Percentiles rank a stretch among this genome's conserved stretches.
Conservation (phyloP, 2,797 vertebrate species). For the Sarcophilus harrisii region DNA sequence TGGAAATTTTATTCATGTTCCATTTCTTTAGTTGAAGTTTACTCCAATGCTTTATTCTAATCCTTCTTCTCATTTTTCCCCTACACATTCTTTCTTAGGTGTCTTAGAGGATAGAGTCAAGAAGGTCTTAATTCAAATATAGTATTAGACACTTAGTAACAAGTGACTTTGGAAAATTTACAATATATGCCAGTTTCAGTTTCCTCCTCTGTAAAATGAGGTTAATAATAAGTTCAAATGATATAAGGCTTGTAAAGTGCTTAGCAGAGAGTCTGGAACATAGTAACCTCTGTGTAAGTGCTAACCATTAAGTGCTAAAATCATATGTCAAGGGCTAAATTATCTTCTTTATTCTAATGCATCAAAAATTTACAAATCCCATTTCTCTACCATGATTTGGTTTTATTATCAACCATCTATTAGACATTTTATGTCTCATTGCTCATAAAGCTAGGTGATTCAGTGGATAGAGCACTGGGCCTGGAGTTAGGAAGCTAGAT, state of each 20-base stretch:
- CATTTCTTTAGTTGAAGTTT: background rate
- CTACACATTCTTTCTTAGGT: background rate
- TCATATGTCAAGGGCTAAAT: background rate
- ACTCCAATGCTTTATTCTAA: background rate
- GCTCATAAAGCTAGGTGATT: background rate
- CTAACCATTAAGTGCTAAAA: no score
- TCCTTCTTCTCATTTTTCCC: background rate
- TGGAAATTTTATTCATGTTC: background rate
- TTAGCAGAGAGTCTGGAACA: no score
- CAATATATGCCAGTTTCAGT: background rate
- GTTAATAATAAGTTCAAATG: no score
- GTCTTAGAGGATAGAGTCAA: background rate
- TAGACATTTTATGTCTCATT: background rate
- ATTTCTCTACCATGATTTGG: background rate
- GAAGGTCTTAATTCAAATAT: background rate
- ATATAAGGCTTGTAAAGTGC: no score
- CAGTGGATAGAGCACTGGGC: background rate
- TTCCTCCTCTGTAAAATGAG: background rate
- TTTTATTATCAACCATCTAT: background rate
- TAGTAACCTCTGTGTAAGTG: no score
- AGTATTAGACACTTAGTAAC: background rate
- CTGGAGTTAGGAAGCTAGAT: background rate
- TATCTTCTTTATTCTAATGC: background rate
- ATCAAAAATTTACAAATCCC: background rate
- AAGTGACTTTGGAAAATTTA: background rate